Evolutionary conservation across 2,113 vertebrate species (phyloP), one percentile per base, ranked within the genome.

Genomic region (Entomyzon cyanotis): DNA sequence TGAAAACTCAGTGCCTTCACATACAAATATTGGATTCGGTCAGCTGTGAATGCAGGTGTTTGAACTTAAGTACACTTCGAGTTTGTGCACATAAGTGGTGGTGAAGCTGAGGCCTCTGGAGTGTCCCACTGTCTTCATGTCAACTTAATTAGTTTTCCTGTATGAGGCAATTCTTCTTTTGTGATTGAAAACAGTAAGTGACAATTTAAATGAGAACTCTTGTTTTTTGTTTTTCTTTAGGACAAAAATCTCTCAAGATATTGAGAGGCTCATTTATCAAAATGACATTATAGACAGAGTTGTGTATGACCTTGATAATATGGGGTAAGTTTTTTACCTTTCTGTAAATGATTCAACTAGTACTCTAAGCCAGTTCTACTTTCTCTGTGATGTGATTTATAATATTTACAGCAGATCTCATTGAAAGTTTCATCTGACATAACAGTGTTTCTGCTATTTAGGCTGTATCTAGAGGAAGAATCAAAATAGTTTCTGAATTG

Each of bases 221-320:
- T 18, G 73, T 91, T 96, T 53, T 97, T 84, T 39, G 39, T 83
- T 88, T 96, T 31, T 35, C 76, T 67, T 76, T 27, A 99, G 99
- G 97, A 98, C 98, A 65, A 99, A 99, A 98, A 99, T 99, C 91
- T 99, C 98, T 94, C 99, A 99, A 97, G 99, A 99, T 97, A 99
- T 99, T 83, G 99, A 99, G 97, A 98, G 99, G 85, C 97, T 99
- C 90, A 99, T 99, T 97, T 98, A 99, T 97, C 98, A 99, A n/a
- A 98, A 98, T 94, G 99, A 99, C 86, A 98, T 99, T 84, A 97
- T 99, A 96, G 99, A 99, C 96, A 98, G 98, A 98, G 98, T 99
- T 73, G 98, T 99, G 17, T 99, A 99, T 95, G 99, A 99, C 91
- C 98, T 99, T 81, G 99, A 99, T 96, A 97, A 98, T 97, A 94